Evolutionary conservation across 2,113 vertebrate genomes (phyloP).

Genomic region (Crotalus helleri): DNA sequence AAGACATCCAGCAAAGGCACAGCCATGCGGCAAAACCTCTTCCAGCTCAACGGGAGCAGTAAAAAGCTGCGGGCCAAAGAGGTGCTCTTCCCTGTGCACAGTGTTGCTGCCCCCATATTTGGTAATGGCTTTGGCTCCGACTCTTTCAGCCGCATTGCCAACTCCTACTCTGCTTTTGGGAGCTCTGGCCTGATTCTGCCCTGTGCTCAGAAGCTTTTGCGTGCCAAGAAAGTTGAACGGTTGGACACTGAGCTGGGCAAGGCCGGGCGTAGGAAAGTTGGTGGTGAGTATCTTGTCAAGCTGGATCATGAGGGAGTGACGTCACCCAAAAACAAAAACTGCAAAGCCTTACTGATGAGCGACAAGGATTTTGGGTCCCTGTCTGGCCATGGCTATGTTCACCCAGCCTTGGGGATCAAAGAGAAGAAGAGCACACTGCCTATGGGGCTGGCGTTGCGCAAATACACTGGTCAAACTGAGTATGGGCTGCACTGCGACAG

Average conservation of each 20-base stretch:
- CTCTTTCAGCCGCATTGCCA: constrained; percentile 94
- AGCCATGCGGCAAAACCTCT: constrained; percentile 74
- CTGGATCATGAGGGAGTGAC: constrained; percentile 96
- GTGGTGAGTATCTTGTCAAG: constrained; percentile 86
- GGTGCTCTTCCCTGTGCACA: constrained; percentile 70
- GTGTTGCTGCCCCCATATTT: constrained; percentile 78
- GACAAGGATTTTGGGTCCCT: constrained; percentile 78
- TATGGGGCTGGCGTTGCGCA: constrained; percentile 82
- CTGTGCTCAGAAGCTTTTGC: constrained; percentile 69
- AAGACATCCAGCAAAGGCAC: constrained; percentile 72
- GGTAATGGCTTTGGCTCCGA: constrained; percentile 90
- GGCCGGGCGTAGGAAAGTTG: constrained; percentile 70
- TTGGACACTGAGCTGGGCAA: constrained; percentile 68
- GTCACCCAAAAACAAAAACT: constrained; percentile 93
- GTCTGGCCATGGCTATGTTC: constrained; percentile 75
- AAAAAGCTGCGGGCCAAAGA: constrained; percentile 82
- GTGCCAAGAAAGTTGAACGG: constrained; percentile 76
- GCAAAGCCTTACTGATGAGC: constrained; percentile 82
- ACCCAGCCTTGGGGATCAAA: constrained; percentile 80
- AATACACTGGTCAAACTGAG: constrained; percentile 75
- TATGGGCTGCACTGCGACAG: constrained; percentile 84
- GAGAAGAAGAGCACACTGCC: constrained; percentile 85
- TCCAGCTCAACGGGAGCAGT: constrained; percentile 82
- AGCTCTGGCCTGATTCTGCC: constrained; percentile 72
- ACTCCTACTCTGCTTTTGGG: constrained; percentile 85